Conservation (phyloP, 2,888 invertebrate species). For the Zootermopsis nevadensis region DNA sequence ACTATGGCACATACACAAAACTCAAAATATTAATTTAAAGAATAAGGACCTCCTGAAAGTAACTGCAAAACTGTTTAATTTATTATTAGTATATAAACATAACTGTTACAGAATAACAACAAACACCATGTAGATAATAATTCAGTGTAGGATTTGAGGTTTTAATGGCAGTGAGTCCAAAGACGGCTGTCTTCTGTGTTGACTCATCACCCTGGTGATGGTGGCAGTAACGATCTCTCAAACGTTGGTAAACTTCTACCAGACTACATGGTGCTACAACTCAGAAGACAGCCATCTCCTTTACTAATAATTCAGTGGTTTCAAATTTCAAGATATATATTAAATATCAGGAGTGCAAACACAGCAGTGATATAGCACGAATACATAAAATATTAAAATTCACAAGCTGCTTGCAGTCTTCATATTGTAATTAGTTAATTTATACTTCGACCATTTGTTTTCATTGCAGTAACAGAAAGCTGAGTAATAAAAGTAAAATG, state of each 20-base stretch:
- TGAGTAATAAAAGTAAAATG: too few relatives aligned
- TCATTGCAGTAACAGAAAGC: too few relatives aligned
- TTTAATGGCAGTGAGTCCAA: too few relatives aligned
- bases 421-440: too few relatives aligned
- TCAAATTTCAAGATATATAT: neutral
- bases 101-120: neutral
- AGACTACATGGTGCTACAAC: too few relatives aligned
- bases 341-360: neutral
- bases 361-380: neutral
- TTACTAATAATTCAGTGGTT: constrained; percentile 15
- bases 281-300: too few relatives aligned
- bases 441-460: too few relatives aligned
- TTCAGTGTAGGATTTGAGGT: too few relatives aligned
- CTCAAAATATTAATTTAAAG: constrained; percentile 3
- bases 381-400: neutral
- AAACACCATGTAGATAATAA: neutral
- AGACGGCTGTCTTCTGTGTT: too few relatives aligned
- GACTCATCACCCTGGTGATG: too few relatives aligned
- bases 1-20: neutral
- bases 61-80: neutral
- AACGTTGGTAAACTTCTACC: too few relatives aligned
- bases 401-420: neutral
- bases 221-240: too few relatives aligned
- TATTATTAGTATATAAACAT: constrained; percentile 3
- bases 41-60: neutral